Conservation (phyloP, 1,140 invertebrate genomes). For the Zaprionus davidi region DNA sequence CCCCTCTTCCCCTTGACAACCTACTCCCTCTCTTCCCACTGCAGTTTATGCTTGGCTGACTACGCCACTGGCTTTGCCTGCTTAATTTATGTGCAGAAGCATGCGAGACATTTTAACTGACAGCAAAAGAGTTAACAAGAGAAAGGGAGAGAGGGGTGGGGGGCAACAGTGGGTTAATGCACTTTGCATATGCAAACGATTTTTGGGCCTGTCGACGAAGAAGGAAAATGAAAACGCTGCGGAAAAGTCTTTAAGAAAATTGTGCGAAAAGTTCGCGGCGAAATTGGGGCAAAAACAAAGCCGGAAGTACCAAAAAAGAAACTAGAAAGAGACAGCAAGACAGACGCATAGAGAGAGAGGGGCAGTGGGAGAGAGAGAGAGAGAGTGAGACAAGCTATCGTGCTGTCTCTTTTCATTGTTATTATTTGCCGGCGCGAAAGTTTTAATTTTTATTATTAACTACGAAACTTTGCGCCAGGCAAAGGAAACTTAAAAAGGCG, state of each 20-base stretch:
- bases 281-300: constrained; percentile 51
- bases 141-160: neutral
- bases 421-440: constrained; percentile 82
- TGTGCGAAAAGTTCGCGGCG: constrained; percentile 28
- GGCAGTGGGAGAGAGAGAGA: constrained; percentile 1
- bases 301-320: constrained; percentile 7
- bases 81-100: constrained; percentile 76
- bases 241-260: constrained; percentile 35
- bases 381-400: neutral
- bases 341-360: neutral
- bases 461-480: constrained; percentile 75
- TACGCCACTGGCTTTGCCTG: constrained; percentile 58
- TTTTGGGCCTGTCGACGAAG: neutral
- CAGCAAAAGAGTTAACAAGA: neutral
- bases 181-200: constrained; percentile 48
- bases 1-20: neutral
- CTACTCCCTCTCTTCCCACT: neutral
- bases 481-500: constrained; percentile 77
- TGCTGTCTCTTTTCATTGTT: constrained; percentile 73
- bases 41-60: constrained; percentile 64
- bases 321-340: constrained; percentile 7
- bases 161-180: constrained; percentile 25
- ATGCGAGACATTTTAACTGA: constrained; percentile 51
- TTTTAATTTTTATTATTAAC: constrained; percentile 84
- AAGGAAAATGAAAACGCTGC: neutral